phyloP scores from a whole-genome alignment of 2,888 invertebrate genomes.

The Salpingus planirostris region DNA sequence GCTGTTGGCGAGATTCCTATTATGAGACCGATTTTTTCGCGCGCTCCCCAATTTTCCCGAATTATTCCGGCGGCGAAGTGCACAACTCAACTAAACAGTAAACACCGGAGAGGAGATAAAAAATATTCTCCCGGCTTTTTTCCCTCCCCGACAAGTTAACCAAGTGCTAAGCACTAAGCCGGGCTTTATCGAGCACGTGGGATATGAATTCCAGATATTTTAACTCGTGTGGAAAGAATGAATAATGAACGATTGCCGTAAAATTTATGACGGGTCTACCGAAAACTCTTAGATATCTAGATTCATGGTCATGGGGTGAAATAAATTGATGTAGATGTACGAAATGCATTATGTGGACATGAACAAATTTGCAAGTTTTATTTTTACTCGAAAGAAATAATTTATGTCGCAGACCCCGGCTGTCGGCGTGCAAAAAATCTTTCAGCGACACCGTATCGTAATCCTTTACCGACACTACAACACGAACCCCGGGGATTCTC shows the following conservation, averaged over 20 bases:
- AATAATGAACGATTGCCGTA: constrained; percentile 23
- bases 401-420: constrained; percentile 2
- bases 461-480: constrained; percentile 6
- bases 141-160: no score
- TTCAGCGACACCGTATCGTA: constrained; percentile 3
- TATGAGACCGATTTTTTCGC: neutral
- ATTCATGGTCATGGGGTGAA: constrained; percentile 11
- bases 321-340: constrained; percentile 15
- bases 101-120: constrained; percentile 6
- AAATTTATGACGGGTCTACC: constrained; percentile 19
- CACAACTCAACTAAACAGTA: constrained; percentile 4
- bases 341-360: constrained; percentile 14
- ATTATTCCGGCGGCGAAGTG: neutral
- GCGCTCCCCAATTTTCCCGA: neutral
- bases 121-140: neutral
- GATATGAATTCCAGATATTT: constrained; percentile 13
- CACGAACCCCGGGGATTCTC: constrained; percentile 4
- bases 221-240: constrained; percentile 20
- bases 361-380: constrained; percentile 15
- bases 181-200: constrained; percentile 14
- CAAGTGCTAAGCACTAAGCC: neutral
- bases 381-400: constrained; percentile 12
- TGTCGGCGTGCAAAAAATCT: constrained; percentile 8
- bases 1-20: neutral
- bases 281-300: constrained; percentile 13